These are phyloP conservation scores for Bombus terrestris DNA, from an alignment of 1,140 invertebrate genomes.

Conservation along the genomic window DNA sequence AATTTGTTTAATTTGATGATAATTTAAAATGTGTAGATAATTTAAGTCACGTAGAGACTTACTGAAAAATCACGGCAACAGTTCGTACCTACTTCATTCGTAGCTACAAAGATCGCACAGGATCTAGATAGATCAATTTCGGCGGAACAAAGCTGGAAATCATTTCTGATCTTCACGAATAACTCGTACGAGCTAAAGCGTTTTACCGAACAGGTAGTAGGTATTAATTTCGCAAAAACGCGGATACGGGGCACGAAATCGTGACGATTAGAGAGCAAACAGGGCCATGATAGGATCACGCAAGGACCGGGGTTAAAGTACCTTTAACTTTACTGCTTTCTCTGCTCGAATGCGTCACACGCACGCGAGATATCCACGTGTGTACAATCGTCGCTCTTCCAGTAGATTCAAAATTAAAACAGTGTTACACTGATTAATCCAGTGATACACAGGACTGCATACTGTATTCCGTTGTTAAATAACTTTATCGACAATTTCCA, in stretches of 20 bases:
- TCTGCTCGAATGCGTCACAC: slow-evolving; percentile 1
- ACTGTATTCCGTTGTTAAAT: not conserved
- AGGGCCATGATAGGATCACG: slow-evolving; percentile 48
- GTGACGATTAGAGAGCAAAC: slow-evolving; percentile 27
- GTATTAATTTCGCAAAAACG: slow-evolving; percentile 28
- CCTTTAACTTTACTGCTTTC: not conserved
- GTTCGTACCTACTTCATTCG: too few relatives aligned
- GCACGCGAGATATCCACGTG: not conserved
- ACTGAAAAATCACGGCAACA: too few relatives aligned
- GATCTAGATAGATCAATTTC: not conserved
- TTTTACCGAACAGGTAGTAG: not conserved
- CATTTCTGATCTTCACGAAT: not conserved
- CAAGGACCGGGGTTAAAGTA: slow-evolving; percentile 49
- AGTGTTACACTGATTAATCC: not conserved
- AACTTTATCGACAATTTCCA: too few relatives aligned
- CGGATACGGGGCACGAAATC: slow-evolving; percentile 34
- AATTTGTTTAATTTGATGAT: not conserved
- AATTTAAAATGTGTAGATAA: not conserved
- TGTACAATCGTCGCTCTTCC: slow-evolving; percentile 32
- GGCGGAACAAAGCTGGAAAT: not conserved
- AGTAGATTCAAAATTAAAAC: not conserved
- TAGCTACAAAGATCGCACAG: not conserved
- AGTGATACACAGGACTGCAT: not conserved
- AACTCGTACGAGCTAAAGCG: not conserved
- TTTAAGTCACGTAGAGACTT: not conserved